Evolutionary conservation across 2,888 invertebrate species (phyloP).

Genomic region (Koerneria pararmatus): DNA sequence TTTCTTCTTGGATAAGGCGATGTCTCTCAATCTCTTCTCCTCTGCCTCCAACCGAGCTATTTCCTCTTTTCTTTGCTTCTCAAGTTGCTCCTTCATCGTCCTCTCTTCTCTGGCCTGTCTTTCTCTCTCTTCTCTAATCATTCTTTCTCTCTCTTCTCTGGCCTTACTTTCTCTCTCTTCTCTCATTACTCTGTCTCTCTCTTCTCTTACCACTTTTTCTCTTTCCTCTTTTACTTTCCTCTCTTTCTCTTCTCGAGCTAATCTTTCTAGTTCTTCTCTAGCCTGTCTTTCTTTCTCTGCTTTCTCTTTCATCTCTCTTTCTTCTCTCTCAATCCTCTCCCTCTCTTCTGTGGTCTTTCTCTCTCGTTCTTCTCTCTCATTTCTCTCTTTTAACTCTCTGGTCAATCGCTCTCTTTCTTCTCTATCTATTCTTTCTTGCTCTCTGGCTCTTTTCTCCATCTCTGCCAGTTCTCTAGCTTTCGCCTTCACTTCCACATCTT

Average conservation of each 20-base stretch:
- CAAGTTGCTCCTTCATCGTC: not conserved
- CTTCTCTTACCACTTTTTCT: slow-evolving; percentile 17
- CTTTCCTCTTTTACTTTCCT: slow-evolving; percentile 21
- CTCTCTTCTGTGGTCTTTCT: not conserved
- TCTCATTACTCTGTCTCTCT: not conserved
- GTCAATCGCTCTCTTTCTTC: not conserved
- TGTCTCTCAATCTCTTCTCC: slow-evolving; percentile 12
- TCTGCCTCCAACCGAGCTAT: slow-evolving; percentile 21
- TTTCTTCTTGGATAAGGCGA: slow-evolving; percentile 21
- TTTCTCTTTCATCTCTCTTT: slow-evolving; percentile 6
- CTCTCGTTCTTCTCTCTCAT: not conserved
- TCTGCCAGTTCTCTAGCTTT: not conserved
- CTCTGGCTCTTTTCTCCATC: not conserved
- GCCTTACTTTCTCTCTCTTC: not conserved
- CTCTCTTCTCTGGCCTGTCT: slow-evolving; percentile 18
- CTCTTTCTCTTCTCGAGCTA: slow-evolving; percentile 9
- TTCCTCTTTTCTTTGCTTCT: not conserved
- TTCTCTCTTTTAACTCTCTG: not conserved
- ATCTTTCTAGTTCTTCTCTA: slow-evolving; percentile 17
- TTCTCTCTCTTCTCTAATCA: slow-evolving; percentile 5
- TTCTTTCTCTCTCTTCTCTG: slow-evolving; percentile 17
- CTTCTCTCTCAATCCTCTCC: slow-evolving; percentile 16
- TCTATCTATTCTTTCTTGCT: not conserved
- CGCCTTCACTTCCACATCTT: slow-evolving; percentile 14
- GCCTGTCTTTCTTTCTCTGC: not conserved